Evolutionary conservation across 2,888 invertebrate species (phyloP), one percentile per base, ranked within the genome.

Genomic region (Toxonevra muliebris): DNA sequence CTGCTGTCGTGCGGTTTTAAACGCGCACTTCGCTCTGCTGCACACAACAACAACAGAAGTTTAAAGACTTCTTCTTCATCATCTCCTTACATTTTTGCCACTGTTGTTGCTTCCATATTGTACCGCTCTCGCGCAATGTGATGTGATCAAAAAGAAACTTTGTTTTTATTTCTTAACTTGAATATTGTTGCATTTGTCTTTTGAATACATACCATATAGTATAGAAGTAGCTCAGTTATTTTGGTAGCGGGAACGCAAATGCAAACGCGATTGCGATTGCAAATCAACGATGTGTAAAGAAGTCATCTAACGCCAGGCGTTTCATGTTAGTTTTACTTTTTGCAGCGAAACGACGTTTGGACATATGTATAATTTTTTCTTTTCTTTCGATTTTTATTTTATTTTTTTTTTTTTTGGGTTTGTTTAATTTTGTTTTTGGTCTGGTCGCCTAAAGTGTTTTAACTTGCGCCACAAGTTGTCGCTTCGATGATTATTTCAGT

Each of bases 11-110:
- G 62, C 57, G 55, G 58, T 41, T 57, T 63, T 43, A 52, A 65
- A 59, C 65, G 65, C 65, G 65, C 59, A 66, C 62, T 60, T 65
- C 71, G 69, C 69, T 71, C 58, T 58, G 69, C 13, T 71, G 71
- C 68, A 71, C 69, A 71, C 59, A 57, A 40, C 66, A 64, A 40
- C 66, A 64, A 62, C 40, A 48, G 57, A 52, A 57, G 58, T 59
- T 60, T 64, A 67, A 65, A 68, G 65, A 41, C 65, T 13, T 15
- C 48, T n/a, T 2, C 48, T n/a, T n/a, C 48, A 48, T 58, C 58
- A 19, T 52, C 41, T 42, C 58, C 52, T 52, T 50, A 58, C 65
- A 65, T 58, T 12, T 45, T 52, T 41, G 50, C 52, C 59, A 65
- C 52, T 48, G 17, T 43, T 30, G 66, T 63, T 41, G 13, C 57